Evolutionary conservation across 2,113 vertebrate genomes (phyloP), one percentile per base, ranked within the genome.

Genomic region (Peucedramus taeniatus): DNA sequence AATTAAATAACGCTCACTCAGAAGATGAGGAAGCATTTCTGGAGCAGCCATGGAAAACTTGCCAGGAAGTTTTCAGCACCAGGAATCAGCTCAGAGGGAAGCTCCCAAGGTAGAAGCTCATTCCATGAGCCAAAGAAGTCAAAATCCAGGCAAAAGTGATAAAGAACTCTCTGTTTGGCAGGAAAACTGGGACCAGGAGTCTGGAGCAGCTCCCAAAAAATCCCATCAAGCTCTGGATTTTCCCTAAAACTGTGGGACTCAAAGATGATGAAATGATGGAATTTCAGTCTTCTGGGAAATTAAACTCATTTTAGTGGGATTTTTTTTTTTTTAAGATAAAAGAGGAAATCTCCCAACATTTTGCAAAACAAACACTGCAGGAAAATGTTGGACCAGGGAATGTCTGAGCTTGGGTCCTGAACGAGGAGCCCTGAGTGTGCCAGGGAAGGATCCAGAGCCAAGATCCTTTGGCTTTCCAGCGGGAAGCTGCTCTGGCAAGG

Each of bases 301-400:
- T 0, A 30, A 8, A 14, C 30, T 31, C 0, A 15, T 44, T 82
- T 40, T 7, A 10, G 47, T 27, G 3, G 16, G 33, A 0, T 9
- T 24, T 39, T 27, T 27, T 30, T 61, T 30, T 28, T 70, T 51
- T 60, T 1, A 9, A 51, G n/a, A 23, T 24, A 45, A 31, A 82
- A 68, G 28, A 37, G 11, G 37, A 65, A 47, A 33, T 21, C 21
- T 18, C 69, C 22, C 45, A 15, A 23, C 35, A 30, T 71, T 53
- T 63, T 63, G 28, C 28, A 15, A 64, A 80, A 16, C 9, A 20
- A 59, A 18, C 42, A 11, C 56, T 26, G 42, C 44, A 44, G 50
- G 84, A 14, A 87, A 87, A 70, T 6, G 20, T 9, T 53, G 77
- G 64, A 81, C 11, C 4, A 6, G 64, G 75, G 49, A 87, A 57